A percentile compares a stretch with the other conserved stretches of the same genome.
phyloP scores from a whole-genome alignment of 2,797 vertebrate genomes.

The Ficedula albicollis region DNA sequence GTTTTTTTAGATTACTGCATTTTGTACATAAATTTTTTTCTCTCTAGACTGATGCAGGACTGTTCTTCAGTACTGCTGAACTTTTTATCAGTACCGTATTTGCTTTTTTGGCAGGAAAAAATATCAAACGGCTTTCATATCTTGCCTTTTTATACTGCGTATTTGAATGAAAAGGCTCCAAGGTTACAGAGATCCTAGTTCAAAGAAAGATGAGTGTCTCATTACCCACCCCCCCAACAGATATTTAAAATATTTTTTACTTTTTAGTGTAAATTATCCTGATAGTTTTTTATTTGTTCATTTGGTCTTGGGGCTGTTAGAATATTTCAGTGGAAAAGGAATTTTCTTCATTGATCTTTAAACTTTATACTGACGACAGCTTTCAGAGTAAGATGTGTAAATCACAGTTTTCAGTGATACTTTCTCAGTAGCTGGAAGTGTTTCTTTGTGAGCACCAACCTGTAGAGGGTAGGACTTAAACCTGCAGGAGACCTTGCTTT shows the following conservation, averaged over 20 bases:
- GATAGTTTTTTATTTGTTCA: background rate
- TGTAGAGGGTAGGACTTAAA: background rate
- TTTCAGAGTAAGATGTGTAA: background rate
- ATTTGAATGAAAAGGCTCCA: background rate
- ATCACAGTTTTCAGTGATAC: background rate
- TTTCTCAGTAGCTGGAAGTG: background rate
- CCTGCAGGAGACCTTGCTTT: background rate
- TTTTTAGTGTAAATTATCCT: background rate
- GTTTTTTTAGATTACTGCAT: background rate
- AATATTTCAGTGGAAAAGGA: background rate
- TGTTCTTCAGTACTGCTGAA: background rate
- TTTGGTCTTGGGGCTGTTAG: background rate
- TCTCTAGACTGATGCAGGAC: background rate
- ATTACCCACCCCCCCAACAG: fast-evolving
- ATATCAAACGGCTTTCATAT: background rate
- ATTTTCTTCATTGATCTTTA: background rate
- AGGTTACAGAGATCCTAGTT: background rate
- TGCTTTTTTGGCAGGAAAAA: background rate
- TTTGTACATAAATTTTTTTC: background rate
- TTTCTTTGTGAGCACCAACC: background rate
- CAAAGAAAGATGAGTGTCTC: background rate
- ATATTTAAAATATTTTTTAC: background rate
- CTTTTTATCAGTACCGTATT: background rate
- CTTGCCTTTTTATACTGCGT: background rate
- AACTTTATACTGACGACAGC: background rate